Evolutionary conservation across 1,140 invertebrate genomes (phyloP).

Genomic region (Formica selysi): DNA sequence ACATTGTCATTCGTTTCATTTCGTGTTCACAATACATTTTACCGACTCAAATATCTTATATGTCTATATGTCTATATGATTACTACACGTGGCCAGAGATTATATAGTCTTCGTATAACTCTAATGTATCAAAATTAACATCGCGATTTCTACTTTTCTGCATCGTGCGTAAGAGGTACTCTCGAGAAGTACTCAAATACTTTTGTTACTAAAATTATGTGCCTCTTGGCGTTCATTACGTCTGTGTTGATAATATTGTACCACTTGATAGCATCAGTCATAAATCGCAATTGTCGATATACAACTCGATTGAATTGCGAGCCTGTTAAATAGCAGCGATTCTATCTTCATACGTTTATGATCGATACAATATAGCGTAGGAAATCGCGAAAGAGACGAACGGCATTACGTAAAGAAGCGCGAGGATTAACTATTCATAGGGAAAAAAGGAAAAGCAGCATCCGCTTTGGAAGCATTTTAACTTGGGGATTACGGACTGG

Average conservation of each 20-base stretch:
- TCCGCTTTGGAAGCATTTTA: constrained; percentile 32
- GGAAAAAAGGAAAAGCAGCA: not conserved
- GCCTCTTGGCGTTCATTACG: not conserved
- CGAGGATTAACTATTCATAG: not conserved
- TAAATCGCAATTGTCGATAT: not conserved
- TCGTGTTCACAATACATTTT: not conserved
- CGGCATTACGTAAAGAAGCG: not conserved
- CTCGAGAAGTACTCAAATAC: not conserved
- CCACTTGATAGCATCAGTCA: not conserved
- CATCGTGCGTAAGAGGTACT: not conserved
- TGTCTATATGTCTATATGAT: not conserved
- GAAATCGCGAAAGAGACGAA: not conserved
- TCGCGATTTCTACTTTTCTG: not conserved
- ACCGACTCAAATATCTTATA: not conserved
- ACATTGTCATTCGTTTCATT: not conserved
- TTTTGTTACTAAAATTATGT: not conserved
- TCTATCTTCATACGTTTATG: not conserved
- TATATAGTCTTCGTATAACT: constrained; percentile 6
- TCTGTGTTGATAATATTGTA: not conserved
- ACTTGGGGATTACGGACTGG: constrained; percentile 15
- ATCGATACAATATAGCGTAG: not conserved
- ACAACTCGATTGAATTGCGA: constrained; percentile 22
- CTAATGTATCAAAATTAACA: not conserved
- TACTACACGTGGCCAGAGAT: constrained; percentile 1
- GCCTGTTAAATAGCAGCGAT: constrained; percentile 13